phyloP scores from a whole-genome alignment of 2,888 invertebrate species.

The Eumerus sabulonum region DNA sequence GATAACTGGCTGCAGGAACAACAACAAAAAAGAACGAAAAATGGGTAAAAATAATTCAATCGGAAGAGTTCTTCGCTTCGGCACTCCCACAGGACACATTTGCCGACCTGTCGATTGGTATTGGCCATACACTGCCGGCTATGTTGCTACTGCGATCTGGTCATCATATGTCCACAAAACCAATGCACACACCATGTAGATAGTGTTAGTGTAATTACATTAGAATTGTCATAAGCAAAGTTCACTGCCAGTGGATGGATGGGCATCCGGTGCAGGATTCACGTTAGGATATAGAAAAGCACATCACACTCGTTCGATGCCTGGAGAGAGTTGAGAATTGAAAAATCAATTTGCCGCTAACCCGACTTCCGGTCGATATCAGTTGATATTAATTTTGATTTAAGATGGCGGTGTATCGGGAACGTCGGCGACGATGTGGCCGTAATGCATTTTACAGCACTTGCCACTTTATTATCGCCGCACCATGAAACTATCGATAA shows the following conservation, averaged over 20 bases:
- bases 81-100: conserved; percentile 36
- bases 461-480: conserved; percentile 60
- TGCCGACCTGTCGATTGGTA: conserved; percentile 45
- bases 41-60: conserved; percentile 60
- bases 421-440: conserved; percentile 19
- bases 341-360: conserved; percentile 52
- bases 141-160: conserved; percentile 37
- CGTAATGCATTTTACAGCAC: conserved; percentile 58
- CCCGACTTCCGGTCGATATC: conserved; percentile 33
- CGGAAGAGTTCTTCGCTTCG: conserved; percentile 48
- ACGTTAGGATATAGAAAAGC: conserved; percentile 7
- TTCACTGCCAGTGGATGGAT: conserved; percentile 26
- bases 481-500: conserved; percentile 13
- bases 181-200: neutral
- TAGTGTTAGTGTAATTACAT: conserved; percentile 55
- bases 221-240: conserved; percentile 61
- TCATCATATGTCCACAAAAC: conserved; percentile 24
- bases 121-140: conserved; percentile 15
- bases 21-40: conserved; percentile 1
- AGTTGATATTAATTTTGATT: conserved; percentile 65
- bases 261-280: conserved; percentile 19
- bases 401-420: conserved; percentile 50
- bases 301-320: conserved; percentile 20
- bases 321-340: conserved; percentile 49
- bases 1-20: too few relatives aligned